These are phyloP conservation scores for Anhinga rufa DNA, from an alignment of 2,113 vertebrate genomes.

Conservation along the genomic window DNA sequence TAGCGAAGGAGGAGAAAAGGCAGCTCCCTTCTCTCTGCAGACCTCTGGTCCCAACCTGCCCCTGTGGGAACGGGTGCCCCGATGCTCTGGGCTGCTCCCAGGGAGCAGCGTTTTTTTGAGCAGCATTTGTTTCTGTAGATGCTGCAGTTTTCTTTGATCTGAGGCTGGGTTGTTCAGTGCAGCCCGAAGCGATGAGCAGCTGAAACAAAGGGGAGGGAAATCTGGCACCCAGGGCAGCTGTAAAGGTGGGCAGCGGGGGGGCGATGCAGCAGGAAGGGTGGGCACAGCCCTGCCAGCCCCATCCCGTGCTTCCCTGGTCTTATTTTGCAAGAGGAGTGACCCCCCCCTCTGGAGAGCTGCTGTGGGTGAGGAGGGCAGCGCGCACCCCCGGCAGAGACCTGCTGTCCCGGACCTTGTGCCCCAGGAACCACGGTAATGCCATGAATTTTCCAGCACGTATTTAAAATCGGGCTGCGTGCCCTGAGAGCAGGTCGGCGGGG, in stretches of 20 bases:
- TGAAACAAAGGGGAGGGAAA: not conserved
- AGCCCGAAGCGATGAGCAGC: accelerated
- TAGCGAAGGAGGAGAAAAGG: not conserved
- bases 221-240: accelerated
- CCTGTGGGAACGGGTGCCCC: accelerated
- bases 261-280: not conserved
- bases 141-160: not conserved
- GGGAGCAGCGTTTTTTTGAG: not conserved
- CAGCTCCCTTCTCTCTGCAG: not conserved
- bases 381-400: not conserved
- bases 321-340: not conserved
- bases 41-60: not conserved
- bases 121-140: not conserved
- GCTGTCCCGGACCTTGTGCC: not conserved
- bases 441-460: not conserved
- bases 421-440: not conserved
- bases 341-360: accelerated
- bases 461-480: constrained; percentile 10
- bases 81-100: not conserved
- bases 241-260: accelerated
- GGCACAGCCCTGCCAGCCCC: not conserved
- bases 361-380: not conserved
- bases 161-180: not conserved
- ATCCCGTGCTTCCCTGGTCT: not conserved
- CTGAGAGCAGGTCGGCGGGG: not conserved